These are phyloP conservation scores for Drosophila melanosoma DNA, from an alignment of 2,888 invertebrate species.

Conservation along the genomic window DNA sequence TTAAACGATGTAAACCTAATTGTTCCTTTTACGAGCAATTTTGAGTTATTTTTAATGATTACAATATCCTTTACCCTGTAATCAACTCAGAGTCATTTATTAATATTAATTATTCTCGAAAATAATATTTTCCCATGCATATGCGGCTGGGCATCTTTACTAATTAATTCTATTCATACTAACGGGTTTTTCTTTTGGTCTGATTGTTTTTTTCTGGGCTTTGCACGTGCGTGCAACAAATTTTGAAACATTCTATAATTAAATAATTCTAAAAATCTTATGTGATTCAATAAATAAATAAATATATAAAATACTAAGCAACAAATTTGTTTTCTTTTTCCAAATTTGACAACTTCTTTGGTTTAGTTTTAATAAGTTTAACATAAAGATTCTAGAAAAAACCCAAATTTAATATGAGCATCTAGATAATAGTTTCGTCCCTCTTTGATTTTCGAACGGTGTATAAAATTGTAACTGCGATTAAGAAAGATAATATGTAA, in stretches of 20 bases:
- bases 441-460: neutral
- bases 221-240: neutral
- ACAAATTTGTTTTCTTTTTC: neutral
- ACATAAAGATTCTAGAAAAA: too few relatives aligned
- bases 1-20: neutral
- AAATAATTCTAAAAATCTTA: neutral
- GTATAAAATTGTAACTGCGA: neutral
- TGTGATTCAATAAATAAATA: neutral
- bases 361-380: neutral
- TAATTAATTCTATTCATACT: neutral
- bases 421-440: too few relatives aligned
- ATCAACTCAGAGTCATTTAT: neutral
- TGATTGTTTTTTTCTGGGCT: neutral
- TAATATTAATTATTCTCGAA: neutral
- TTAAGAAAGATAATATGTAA: neutral
- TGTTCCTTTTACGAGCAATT: neutral
- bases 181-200: neutral
- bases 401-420: neutral
- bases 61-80: neutral
- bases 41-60: neutral
- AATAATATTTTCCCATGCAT: too few relatives aligned
- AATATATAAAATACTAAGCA: neutral
- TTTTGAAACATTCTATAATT: neutral
- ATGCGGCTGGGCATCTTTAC: neutral
- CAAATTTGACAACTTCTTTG: neutral